These are phyloP conservation scores for Notoglanidium macrostoma DNA, from an alignment of 2,797 vertebrate species.

Conservation along the genomic window DNA sequence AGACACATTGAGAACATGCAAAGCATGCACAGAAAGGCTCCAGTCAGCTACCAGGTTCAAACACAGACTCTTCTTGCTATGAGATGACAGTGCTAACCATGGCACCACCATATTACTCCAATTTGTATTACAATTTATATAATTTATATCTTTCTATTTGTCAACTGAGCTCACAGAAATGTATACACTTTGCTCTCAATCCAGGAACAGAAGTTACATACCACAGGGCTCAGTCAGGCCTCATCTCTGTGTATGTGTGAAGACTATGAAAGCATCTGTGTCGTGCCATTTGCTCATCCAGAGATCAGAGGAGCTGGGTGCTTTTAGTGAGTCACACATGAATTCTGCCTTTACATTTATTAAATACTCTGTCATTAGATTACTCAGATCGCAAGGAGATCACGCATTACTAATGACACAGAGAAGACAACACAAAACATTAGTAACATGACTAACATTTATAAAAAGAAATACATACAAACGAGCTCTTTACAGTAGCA, in stretches of 20 bases:
- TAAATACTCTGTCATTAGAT: conserved; percentile 42
- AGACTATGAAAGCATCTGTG: background rate
- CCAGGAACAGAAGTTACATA: background rate
- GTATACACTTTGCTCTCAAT: background rate
- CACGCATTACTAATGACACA: conserved; percentile 11
- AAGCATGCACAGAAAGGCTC: too few species aligned
- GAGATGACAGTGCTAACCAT: too few species aligned
- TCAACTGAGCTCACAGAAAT: background rate
- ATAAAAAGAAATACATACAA: background rate
- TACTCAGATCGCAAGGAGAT: conserved; percentile 26
- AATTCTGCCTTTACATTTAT: conserved; percentile 28
- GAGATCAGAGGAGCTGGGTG: conserved; percentile 23
- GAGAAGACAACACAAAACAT: background rate
- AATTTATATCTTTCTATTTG: background rate
- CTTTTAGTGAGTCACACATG: conserved; percentile 32
- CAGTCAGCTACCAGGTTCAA: too few species aligned
- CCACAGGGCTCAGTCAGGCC: background rate
- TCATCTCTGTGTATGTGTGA: background rate
- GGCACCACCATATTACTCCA: too few species aligned
- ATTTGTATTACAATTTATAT: background rate
- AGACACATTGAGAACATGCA: too few species aligned
- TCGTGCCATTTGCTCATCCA: conserved; percentile 22
- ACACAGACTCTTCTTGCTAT: too few species aligned
- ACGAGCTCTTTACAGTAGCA: background rate
- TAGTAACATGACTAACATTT: background rate